Evolutionary conservation across 2,888 invertebrate genomes (phyloP).

Genomic region (Stomorhina lunata): DNA sequence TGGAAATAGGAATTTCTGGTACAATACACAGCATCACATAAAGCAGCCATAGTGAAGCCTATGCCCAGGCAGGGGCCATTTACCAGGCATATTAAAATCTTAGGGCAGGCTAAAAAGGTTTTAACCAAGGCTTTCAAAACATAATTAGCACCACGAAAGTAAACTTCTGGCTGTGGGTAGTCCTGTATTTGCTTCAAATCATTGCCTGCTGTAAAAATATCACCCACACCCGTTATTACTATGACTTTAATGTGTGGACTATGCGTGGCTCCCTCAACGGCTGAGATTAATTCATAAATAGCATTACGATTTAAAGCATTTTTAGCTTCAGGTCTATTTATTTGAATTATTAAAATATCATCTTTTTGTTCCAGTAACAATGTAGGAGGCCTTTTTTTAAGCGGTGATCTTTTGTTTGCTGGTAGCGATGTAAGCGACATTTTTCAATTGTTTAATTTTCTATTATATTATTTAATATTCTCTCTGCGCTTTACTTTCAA

Average conservation of each 20-base stretch:
- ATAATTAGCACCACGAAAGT: conserved; percentile 67
- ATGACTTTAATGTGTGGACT: conserved; percentile 85
- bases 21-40: conserved; percentile 94
- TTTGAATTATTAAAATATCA: conserved; percentile 83
- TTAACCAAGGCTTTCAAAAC: conserved; percentile 84
- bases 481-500: too few species aligned
- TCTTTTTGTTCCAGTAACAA: conserved; percentile 75
- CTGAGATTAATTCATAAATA: conserved; percentile 84
- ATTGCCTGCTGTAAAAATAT: conserved; percentile 70
- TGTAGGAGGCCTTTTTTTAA: conserved; percentile 63
- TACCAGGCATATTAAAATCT: conserved; percentile 91
- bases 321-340: conserved; percentile 88
- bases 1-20: conserved; percentile 90
- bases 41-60: conserved; percentile 85
- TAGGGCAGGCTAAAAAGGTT: conserved; percentile 91
- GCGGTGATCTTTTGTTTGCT: not conserved
- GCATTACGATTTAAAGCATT: conserved; percentile 88
- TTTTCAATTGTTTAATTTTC: not conserved
- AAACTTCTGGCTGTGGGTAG: conserved; percentile 61
- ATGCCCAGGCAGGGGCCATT: conserved; percentile 97
- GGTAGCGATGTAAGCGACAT: not conserved
- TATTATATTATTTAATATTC: not conserved
- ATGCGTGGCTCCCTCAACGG: conserved; percentile 85
- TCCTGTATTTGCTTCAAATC: conserved; percentile 69
- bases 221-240: conserved; percentile 83